These are phyloP conservation scores for Ciona savignyi DNA, from an alignment of 23 tunicate species.

Conservation along the genomic window DNA sequence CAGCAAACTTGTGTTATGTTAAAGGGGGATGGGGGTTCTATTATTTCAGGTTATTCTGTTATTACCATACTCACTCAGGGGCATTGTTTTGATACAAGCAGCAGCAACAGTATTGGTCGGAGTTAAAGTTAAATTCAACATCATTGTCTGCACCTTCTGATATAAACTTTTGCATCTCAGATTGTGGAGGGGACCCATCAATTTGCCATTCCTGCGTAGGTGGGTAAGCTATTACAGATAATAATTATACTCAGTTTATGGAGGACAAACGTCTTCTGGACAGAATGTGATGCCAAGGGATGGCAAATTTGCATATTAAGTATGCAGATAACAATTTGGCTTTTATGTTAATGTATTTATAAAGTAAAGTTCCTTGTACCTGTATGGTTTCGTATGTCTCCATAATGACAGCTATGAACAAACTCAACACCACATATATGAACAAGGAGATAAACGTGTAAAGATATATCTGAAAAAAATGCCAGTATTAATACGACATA, in stretches of 20 bases:
- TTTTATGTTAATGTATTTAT: no score
- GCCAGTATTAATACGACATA: no score
- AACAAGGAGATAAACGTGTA: conserved; percentile 89
- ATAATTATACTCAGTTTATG: no score
- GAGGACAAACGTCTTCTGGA: no score
- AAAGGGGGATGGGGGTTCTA: no score
- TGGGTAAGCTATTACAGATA: not conserved
- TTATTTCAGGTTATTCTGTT: no score
- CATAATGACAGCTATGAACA: conserved; percentile 88
- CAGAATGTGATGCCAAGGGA: no score
- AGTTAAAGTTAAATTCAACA: conserved; percentile 1
- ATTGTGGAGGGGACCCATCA: conserved; percentile 33
- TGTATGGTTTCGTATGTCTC: conserved; percentile 89
- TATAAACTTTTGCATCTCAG: conserved; percentile 46
- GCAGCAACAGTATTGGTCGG: conserved; percentile 42
- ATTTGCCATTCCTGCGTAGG: conserved; percentile 43
- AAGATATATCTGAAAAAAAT: conserved; percentile 44
- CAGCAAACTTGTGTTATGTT: no score
- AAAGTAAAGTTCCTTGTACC: no score
- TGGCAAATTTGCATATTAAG: no score
- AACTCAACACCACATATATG: conserved; percentile 80
- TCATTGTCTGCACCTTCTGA: conserved; percentile 17
- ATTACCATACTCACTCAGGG: conserved; percentile 36
- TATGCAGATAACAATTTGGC: no score
- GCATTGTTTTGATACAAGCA: conserved; percentile 33